These are phyloP conservation scores for Eurystomus glaucurus DNA, from an alignment of 2,797 vertebrate species.

Conservation along the genomic window DNA sequence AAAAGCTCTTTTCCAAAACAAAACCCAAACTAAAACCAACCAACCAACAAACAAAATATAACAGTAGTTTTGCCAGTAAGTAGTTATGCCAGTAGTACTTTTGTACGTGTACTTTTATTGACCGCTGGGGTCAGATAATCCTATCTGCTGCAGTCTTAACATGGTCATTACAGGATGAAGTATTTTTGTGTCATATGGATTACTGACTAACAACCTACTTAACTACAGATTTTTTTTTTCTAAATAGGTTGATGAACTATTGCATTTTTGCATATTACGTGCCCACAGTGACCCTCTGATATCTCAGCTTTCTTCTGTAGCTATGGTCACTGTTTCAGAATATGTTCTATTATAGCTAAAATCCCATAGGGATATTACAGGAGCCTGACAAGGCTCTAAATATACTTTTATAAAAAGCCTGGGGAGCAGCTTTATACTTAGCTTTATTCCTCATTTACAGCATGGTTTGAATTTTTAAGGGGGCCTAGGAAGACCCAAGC, in stretches of 20 bases:
- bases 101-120: not conserved
- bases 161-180: conserved; percentile 31
- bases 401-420: not conserved
- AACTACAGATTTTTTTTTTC: rapidly evolving
- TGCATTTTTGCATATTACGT: not conserved
- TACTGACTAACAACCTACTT: conserved; percentile 11
- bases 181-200: not conserved
- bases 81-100: not conserved
- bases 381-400: not conserved
- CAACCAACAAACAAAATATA: not conserved
- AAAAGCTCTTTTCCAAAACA: not conserved
- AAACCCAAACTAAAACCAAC: no score
- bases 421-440: not conserved
- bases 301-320: not conserved
- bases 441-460: not conserved
- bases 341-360: not conserved
- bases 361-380: not conserved
- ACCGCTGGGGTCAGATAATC: conserved; percentile 2
- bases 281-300: not conserved
- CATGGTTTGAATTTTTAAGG: not conserved
- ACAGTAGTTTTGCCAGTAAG: not conserved
- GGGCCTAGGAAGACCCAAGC: not conserved
- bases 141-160: not conserved
- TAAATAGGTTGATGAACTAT: conserved; percentile 10
- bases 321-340: not conserved